These are phyloP conservation scores for Cyanistes caeruleus DNA, from an alignment of 2,113 vertebrate species.

Conservation along the genomic window DNA sequence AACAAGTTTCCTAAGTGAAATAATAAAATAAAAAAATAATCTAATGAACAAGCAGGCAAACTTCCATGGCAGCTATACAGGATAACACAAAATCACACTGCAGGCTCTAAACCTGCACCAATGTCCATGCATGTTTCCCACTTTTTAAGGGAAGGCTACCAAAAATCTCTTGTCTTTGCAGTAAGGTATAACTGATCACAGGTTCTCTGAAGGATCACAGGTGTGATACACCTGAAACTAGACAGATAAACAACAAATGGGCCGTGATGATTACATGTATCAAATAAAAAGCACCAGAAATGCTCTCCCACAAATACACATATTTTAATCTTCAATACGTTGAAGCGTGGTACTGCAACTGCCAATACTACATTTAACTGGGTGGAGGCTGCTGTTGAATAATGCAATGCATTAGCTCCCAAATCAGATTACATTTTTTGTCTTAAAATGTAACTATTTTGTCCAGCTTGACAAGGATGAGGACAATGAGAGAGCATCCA, in stretches of 20 bases:
- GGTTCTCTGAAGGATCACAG: not conserved
- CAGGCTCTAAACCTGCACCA: not conserved
- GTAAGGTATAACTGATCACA: not conserved
- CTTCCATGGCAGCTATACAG: not conserved
- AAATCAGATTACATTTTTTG: not conserved
- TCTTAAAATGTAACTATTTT: not conserved
- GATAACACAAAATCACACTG: not conserved
- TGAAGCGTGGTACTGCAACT: not conserved
- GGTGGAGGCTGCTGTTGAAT: not conserved
- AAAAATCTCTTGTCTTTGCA: not conserved
- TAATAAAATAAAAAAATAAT: not conserved
- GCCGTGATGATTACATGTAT: not conserved
- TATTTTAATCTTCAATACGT: not conserved
- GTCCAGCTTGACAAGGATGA: not conserved
- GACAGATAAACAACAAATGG: not conserved
- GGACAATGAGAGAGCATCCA: not conserved
- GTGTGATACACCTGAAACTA: accelerated
- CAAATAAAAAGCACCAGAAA: not conserved
- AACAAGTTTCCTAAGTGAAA: not conserved
- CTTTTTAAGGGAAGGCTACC: not conserved
- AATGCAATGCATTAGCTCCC: not conserved
- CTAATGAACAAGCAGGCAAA: not conserved
- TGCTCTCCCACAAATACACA: not conserved
- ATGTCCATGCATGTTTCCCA: not conserved
- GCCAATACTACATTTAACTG: not conserved